These are phyloP conservation scores for Saccopteryx bilineata DNA, from an alignment of 2,113 vertebrate genomes.

Conservation along the genomic window DNA sequence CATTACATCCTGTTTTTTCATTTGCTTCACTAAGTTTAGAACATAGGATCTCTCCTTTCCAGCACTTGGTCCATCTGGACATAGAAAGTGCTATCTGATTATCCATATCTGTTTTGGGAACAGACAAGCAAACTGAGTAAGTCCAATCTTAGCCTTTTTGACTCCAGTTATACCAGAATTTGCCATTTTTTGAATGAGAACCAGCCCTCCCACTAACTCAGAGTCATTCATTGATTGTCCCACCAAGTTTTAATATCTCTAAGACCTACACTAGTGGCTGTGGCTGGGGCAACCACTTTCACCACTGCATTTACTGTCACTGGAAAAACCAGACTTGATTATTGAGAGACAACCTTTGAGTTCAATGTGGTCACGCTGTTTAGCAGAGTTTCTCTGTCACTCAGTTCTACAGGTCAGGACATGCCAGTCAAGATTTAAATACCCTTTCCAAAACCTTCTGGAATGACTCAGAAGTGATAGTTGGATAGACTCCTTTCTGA, in stretches of 20 bases:
- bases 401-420: slow-evolving; percentile 92
- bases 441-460: slow-evolving; percentile 90
- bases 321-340: slow-evolving; percentile 96
- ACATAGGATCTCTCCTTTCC: slow-evolving; percentile 95
- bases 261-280: slow-evolving; percentile 94
- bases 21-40: slow-evolving; percentile 96
- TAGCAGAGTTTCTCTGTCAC: slow-evolving; percentile 95
- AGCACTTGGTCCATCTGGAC: slow-evolving; percentile 97
- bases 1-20: slow-evolving; percentile 96
- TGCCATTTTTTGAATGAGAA: slow-evolving; percentile 94
- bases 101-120: slow-evolving; percentile 98
- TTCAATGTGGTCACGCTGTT: slow-evolving; percentile 38
- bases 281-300: slow-evolving; percentile 92
- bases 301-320: slow-evolving; percentile 97
- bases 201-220: slow-evolving; percentile 95
- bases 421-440: too few species aligned
- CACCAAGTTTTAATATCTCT: slow-evolving; percentile 92
- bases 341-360: slow-evolving; percentile 97
- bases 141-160: slow-evolving; percentile 96
- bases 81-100: slow-evolving; percentile 99
- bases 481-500: slow-evolving; percentile 97
- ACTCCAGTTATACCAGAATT: slow-evolving; percentile 93
- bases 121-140: slow-evolving; percentile 97
- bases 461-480: slow-evolving; percentile 97
- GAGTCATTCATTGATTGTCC: slow-evolving; percentile 98